Percentiles rank a stretch among this genome's conserved stretches.
Conservation (phyloP, 2,797 vertebrate species). For the Megaceryle alcyon region DNA sequence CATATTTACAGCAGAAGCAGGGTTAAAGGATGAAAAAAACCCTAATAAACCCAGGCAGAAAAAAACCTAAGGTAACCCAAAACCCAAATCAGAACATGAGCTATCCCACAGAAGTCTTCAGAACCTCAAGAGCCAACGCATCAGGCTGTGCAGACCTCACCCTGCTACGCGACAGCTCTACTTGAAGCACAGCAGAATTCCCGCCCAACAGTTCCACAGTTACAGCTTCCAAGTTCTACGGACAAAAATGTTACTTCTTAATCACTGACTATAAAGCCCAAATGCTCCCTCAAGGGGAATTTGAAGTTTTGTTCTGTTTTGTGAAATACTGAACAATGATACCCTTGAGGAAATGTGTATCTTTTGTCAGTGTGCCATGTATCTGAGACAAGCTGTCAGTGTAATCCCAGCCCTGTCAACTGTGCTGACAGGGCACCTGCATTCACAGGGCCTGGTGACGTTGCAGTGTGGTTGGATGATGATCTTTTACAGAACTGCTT, state of each 20-base stretch:
- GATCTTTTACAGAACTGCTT: neutral
- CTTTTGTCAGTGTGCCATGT: conserved; percentile 29
- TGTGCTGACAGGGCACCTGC: conserved; percentile 2
- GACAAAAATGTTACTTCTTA: neutral
- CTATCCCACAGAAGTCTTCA: neutral
- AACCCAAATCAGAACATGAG: neutral
- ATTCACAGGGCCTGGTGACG: neutral
- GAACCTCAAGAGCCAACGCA: neutral
- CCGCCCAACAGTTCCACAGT: neutral
- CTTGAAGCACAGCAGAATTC: neutral
- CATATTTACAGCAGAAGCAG: neutral
- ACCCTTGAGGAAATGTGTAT: conserved; percentile 28
- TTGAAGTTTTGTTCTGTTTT: conserved; percentile 13
- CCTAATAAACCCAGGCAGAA: neutral
- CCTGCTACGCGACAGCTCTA: neutral
- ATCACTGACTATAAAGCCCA: neutral
- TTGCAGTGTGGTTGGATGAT: neutral
- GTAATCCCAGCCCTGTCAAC: conserved; percentile 32
- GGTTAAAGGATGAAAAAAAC: neutral
- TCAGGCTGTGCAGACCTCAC: neutral
- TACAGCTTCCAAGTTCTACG: neutral
- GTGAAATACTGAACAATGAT: neutral
- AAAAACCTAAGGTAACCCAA: neutral
- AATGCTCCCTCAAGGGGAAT: neutral
- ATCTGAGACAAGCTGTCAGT: neutral